These are phyloP conservation scores for Erethizon dorsatum DNA, from an alignment of 2,797 vertebrate genomes.

Conservation along the genomic window DNA sequence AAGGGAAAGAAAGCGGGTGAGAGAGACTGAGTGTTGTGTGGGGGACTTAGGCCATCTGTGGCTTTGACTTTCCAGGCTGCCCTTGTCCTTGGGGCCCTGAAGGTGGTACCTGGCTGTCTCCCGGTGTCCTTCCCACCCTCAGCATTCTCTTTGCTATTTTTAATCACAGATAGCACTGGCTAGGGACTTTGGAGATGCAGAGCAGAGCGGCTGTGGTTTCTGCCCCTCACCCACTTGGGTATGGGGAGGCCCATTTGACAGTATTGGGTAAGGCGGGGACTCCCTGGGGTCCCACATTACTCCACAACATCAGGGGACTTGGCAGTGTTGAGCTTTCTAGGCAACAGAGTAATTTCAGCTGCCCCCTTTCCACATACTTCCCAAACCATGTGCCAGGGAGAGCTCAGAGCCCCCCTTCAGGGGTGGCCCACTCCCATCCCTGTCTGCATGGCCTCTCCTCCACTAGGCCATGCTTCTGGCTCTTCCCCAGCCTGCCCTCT, in stretches of 20 bases:
- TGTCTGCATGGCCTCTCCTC: background rate
- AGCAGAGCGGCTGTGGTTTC: background rate
- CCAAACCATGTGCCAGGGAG: background rate
- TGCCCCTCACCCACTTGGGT: constrained; percentile 61
- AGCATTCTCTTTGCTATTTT: background rate
- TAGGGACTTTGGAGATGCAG: background rate
- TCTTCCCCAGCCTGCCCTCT: constrained; percentile 18
- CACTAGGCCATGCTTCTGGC: background rate
- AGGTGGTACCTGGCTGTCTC: background rate
- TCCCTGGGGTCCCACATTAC: background rate
- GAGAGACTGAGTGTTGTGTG: background rate
- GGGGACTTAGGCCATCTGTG: background rate
- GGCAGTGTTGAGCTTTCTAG: constrained; percentile 24
- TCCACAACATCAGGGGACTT: background rate
- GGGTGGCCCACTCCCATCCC: background rate
- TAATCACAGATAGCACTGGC: background rate
- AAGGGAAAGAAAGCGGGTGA: no score
- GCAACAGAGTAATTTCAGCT: background rate
- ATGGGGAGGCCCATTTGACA: background rate
- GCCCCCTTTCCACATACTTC: background rate
- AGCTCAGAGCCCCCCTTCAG: background rate
- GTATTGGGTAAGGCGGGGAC: constrained; percentile 36
- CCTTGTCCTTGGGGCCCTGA: background rate
- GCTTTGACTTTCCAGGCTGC: background rate
- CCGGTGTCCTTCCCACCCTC: background rate